phyloP scores from a whole-genome alignment of 2,888 invertebrate genomes.

The Drosophila monieri region DNA sequence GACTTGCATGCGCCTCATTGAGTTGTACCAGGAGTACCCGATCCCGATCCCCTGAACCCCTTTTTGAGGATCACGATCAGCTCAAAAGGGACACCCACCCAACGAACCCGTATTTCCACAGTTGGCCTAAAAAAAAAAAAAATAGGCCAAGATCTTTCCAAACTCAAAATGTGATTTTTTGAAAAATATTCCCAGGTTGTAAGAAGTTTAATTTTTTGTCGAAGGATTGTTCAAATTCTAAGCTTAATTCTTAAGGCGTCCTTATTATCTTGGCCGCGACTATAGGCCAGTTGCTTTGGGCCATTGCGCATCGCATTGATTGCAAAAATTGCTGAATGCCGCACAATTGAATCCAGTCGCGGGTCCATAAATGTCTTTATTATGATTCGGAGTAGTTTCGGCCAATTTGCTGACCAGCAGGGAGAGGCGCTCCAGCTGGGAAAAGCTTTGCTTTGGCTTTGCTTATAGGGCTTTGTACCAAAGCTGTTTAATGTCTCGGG shows the following conservation, averaged over 20 bases:
- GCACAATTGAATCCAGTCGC: constrained; percentile 58
- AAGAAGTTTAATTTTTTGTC: not conserved
- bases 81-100: constrained; percentile 40
- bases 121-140: not conserved
- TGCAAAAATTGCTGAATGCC: constrained; percentile 60
- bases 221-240: not conserved
- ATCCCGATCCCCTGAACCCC: not conserved
- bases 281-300: constrained; percentile 32
- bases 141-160: not conserved
- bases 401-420: constrained; percentile 53
- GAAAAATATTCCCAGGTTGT: too few relatives aligned
- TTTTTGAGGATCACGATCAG: constrained; percentile 18
- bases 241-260: not conserved
- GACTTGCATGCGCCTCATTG: constrained; percentile 68
- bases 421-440: not conserved
- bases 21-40: constrained; percentile 52
- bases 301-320: constrained; percentile 26
- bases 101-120: constrained; percentile 26
- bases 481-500: too few relatives aligned
- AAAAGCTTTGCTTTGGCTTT: not conserved
- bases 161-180: not conserved
- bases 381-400: constrained; percentile 62
- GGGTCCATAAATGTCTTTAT: constrained; percentile 72
- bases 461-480: too few relatives aligned
- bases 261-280: not conserved